These are phyloP conservation scores for Drosophila pseudotalamancana DNA, from an alignment of 2,888 invertebrate genomes.

Conservation along the genomic window DNA sequence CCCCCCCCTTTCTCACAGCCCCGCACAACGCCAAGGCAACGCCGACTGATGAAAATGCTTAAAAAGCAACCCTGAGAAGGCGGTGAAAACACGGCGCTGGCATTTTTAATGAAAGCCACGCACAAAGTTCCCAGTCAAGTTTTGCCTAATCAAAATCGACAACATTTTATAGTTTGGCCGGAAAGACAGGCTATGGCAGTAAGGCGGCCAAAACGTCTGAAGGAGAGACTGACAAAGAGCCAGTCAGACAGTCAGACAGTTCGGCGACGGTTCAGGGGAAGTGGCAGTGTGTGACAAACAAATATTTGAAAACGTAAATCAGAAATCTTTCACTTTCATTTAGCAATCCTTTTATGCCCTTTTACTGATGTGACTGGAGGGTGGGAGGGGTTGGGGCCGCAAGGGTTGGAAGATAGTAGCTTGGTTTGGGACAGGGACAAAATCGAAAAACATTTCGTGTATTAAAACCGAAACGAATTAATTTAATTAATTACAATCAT, in stretches of 20 bases:
- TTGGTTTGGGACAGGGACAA: constrained; percentile 45
- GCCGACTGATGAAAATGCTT: constrained; percentile 30
- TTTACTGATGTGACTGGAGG: neutral
- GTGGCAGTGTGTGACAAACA: constrained; percentile 72
- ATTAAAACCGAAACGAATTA: constrained; percentile 85
- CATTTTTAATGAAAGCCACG: constrained; percentile 79
- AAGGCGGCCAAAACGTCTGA: neutral
- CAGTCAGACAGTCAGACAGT: neutral
- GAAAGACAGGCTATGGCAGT: constrained; percentile 23
- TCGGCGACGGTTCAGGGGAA: neutral
- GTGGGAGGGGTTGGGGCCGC: neutral
- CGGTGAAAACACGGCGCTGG: constrained; percentile 52
- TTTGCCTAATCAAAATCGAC: constrained; percentile 82
- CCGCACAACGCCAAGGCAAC: constrained; percentile 50
- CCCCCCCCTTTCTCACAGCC: neutral
- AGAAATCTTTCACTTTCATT: constrained; percentile 79
- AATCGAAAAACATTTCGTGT: constrained; percentile 82
- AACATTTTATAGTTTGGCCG: constrained; percentile 77
- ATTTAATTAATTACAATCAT: constrained; percentile 85
- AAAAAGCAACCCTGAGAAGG: constrained; percentile 58
- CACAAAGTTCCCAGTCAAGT: constrained; percentile 75
- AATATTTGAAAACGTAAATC: constrained; percentile 78
- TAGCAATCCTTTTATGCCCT: constrained; percentile 74
- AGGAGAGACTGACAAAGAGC: neutral
- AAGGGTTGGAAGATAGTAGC: constrained; percentile 16